Evolutionary conservation across 2,797 vertebrate species (phyloP).

Genomic region (Micropoecilia bifurca): DNA sequence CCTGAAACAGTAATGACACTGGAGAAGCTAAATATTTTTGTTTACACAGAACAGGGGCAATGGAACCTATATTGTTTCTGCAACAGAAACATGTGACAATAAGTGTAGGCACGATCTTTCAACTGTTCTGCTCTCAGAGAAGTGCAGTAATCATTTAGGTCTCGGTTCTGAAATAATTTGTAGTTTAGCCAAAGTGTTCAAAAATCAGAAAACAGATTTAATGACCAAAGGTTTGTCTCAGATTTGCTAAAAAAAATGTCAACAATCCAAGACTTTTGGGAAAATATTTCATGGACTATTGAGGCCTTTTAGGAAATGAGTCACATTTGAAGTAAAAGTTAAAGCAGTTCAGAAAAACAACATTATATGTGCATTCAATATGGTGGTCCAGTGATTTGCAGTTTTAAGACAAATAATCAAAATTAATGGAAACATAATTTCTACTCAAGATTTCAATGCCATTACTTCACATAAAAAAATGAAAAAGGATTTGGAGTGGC

Average conservation of each 20-base stretch:
- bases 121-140: background rate
- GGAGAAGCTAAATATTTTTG: background rate
- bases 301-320: too few relatives aligned
- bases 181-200: too few relatives aligned
- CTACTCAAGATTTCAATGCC: background rate
- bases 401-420: background rate
- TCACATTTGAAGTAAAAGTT: background rate
- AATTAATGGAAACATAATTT: background rate
- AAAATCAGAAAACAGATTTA: too few relatives aligned
- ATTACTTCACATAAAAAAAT: background rate
- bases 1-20: background rate
- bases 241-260: too few relatives aligned
- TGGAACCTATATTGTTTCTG: background rate
- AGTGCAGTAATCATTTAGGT: background rate
- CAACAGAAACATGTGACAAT: background rate
- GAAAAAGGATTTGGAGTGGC: background rate
- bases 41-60: background rate
- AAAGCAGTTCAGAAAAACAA: background rate
- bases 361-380: background rate
- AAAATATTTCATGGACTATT: too few relatives aligned
- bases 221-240: too few relatives aligned
- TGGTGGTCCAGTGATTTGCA: background rate
- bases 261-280: too few relatives aligned
- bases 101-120: background rate
- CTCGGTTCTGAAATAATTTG: background rate